Percentiles rank a stretch among this genome's conserved stretches.
Evolutionary conservation across 1,140 invertebrate species (phyloP).

Genomic region (Diabrotica undecimpunctata): DNA sequence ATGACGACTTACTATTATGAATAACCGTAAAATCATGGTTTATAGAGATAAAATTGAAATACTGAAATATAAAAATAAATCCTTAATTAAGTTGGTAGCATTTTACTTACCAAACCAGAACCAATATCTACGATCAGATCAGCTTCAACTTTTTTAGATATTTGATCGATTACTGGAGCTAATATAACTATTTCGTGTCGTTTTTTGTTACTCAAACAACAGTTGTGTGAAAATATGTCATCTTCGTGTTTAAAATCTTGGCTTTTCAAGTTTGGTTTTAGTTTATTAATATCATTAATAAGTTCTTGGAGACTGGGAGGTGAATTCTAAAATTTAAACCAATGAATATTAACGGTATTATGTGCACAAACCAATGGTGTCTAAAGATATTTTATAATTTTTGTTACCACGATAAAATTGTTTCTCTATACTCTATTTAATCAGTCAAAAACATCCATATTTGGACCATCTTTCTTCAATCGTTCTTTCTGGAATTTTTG

Average conservation of each 20-base stretch:
- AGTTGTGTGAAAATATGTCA: constrained; percentile 21
- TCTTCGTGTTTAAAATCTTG: constrained; percentile 17
- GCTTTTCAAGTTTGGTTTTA: constrained; percentile 20
- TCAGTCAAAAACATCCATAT: too few species aligned
- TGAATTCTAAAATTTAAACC: constrained; percentile 30
- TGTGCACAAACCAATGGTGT: constrained; percentile 14
- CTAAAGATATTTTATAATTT: constrained; percentile 3
- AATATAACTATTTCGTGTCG: constrained; percentile 65
- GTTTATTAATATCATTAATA: constrained; percentile 40
- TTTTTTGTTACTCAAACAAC: constrained; percentile 55
- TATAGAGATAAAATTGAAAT: too few species aligned
- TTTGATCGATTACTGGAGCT: constrained; percentile 54
- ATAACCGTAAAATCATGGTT: too few species aligned
- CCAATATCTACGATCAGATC: constrained; percentile 73
- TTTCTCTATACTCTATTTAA: too few species aligned
- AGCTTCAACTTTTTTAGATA: constrained; percentile 53
- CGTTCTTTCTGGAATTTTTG: too few species aligned
- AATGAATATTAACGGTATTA: too few species aligned
- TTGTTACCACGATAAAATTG: too few species aligned
- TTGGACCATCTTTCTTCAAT: too few species aligned
- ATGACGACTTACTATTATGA: too few species aligned
- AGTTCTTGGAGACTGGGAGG: constrained; percentile 49
- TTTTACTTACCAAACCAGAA: constrained; percentile 63
- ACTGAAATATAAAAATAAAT: too few species aligned
- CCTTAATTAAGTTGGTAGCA: too few species aligned